Conservation (phyloP, 2,888 invertebrate genomes). For the Helleia helle region DNA sequence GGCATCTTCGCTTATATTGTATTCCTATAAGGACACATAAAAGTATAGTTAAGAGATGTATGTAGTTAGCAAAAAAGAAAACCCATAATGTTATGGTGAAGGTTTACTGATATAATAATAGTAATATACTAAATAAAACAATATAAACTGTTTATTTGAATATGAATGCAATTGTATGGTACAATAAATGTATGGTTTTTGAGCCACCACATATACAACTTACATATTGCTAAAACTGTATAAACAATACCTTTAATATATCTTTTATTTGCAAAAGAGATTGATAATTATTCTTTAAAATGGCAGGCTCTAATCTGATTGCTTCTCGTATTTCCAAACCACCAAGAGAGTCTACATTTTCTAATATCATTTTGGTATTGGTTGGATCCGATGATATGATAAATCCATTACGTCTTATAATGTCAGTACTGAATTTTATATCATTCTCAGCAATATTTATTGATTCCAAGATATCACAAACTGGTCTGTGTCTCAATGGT, state of each 20-base stretch:
- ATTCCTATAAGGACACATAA: conserved; percentile 46
- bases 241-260: conserved; percentile 55
- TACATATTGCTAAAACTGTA: too few species aligned
- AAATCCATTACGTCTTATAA: conserved; percentile 74
- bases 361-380: conserved; percentile 70
- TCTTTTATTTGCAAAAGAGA: conserved; percentile 68
- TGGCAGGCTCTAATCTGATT: conserved; percentile 73
- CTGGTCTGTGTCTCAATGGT: conserved; percentile 52
- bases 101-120: too few species aligned
- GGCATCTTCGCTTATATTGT: conserved; percentile 68
- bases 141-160: too few species aligned
- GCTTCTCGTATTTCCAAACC: conserved; percentile 71
- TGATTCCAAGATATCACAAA: conserved; percentile 65
- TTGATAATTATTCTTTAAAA: conserved; percentile 74
- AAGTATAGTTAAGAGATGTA: not conserved
- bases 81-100: too few species aligned
- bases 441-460: conserved; percentile 69
- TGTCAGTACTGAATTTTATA: conserved; percentile 66
- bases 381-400: conserved; percentile 74
- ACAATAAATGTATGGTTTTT: not conserved
- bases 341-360: conserved; percentile 65
- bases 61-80: too few species aligned
- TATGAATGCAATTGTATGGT: not conserved
- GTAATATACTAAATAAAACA: too few species aligned
- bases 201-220: too few species aligned